Evolutionary conservation across 2,113 vertebrate genomes (phyloP).

Genomic region (Elachura formosa): DNA sequence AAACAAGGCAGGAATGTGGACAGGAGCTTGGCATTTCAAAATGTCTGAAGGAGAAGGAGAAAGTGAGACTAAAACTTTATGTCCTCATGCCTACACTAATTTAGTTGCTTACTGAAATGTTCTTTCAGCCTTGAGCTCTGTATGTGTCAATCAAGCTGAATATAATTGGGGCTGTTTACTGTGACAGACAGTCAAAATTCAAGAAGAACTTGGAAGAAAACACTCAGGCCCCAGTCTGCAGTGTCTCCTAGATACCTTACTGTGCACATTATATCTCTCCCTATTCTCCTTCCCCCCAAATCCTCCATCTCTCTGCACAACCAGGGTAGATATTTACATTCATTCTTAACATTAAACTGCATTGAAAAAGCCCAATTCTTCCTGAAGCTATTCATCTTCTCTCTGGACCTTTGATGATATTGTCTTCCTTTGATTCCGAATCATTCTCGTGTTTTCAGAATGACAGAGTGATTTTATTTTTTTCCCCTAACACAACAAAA

Average conservation of each 20-base stretch:
- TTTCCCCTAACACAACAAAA: background rate
- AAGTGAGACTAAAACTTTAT: background rate
- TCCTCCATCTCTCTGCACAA: background rate
- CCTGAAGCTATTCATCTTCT: constrained; percentile 1
- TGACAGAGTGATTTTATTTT: background rate
- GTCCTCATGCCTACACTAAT: constrained; percentile 2
- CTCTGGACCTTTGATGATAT: background rate
- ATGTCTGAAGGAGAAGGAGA: constrained; percentile 10
- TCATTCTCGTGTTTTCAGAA: background rate
- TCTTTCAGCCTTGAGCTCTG: background rate
- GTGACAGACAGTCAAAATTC: background rate
- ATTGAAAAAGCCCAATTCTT: background rate
- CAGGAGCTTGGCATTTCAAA: constrained; percentile 36
- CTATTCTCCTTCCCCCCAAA: background rate
- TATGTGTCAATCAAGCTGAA: constrained; percentile 38
- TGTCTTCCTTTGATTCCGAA: background rate
- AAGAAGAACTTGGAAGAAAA: background rate
- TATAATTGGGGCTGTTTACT: constrained; percentile 43
- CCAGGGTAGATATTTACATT: background rate
- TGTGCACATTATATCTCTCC: background rate
- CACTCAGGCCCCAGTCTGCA: background rate
- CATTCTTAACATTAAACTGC: background rate
- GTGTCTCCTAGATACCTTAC: background rate
- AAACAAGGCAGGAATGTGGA: background rate
- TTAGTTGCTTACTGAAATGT: constrained; percentile 9